Base-by-base conservation (phyloP, 2,888 invertebrate genomes). In the Ornithoptera alexandrae region DNA sequence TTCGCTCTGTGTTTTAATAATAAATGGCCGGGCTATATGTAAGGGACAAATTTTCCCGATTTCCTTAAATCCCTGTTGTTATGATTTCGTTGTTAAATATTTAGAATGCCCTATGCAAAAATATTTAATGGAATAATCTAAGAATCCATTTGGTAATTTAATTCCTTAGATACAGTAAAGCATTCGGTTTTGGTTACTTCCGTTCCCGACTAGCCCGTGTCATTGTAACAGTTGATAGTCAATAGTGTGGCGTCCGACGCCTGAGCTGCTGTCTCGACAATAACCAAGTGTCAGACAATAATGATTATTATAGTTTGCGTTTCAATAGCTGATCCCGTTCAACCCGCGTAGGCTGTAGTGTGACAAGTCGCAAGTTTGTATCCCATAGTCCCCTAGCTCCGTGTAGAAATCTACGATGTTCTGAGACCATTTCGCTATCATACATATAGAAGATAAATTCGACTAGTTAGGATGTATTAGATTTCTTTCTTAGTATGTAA, bases 211-310 rank as follows among this genome's bases (percentile, higher is more conserved):
- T 42, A 57, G 71, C 42, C 63, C 66, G 66, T 56, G 70, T 71
- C 71, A 62, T 70, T 67, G 72, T 64, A 61, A 72, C 67, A 71
- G 68, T 79, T 83, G 7, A 78, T 88, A 88, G 88, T 85, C 87
- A 84, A 87, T 88, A 86, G 85, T 81, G 81, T 76, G 88, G 88
- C 87, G 83, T 72, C 69, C 71, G 75, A 75, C 81, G 86, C 86
- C 88, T 73, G 78, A 89, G 86, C 92, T 92, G 92, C 92, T 92
- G 92, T 92, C 92, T 92, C 82, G 92, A 92, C 92, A 92, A 92
- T 92, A 92, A 92, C 90, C 91, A 90, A 91, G 92, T 92, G 92
- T 92, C 90, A 90, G 92, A 92, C 92, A 92, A 92, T 92, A 92
- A 92, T 89, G 77, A 87, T 90, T 89, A 78, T 81, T 88, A 84